Evolutionary conservation across 2,888 invertebrate species (phyloP), one percentile per base, ranked within the genome.

Genomic region (Belgica antarctica): DNA sequence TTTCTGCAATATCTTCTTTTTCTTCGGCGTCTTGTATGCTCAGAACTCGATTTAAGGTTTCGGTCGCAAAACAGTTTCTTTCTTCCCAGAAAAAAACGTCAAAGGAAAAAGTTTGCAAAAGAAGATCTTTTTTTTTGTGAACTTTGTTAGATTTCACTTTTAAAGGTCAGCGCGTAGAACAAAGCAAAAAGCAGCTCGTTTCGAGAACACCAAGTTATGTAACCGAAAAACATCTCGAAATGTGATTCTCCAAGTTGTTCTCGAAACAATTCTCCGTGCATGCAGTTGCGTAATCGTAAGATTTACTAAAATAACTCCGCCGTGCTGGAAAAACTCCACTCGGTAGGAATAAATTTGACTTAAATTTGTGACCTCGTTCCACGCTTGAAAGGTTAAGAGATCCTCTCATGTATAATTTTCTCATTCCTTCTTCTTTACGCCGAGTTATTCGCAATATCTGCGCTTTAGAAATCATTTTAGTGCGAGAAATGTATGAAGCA

Each of bases 311-410:
- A n/a, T n/a, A n/a, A n/a, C n/a, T n/a, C n/a, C n/a, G n/a, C n/a
- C n/a, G n/a, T n/a, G n/a, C 41, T 41, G 41, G 41, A 41, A n/a
- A n/a, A 41, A 15, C n/a, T 41, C 15, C n/a, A n/a, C 41, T 41
- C 2, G n/a, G 2, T 8, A 62, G 31, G 41, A 22, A 66, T 47
- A 66, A 47, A 47, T 19, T 66, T 15, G 15, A 12, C 5, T 41
- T 3, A n/a, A 41, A n/a, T 41, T 22, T n/a, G 52, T 4, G 66
- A 66, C 66, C 66, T 66, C 66, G 66, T 47, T 66, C 41, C 24
- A 66, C 66, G 66, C 66, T 47, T 41, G 66, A 52, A 52, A 66
- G 46, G 66, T 66, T 66, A 52, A 66, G 31, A 47, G 12, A 66
- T 66, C 66, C 66, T 47, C 12, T n/a, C n/a, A 41, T 41, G 41